Evolutionary conservation across 2,113 vertebrate species (phyloP).

Genomic region (Macrotus californicus): DNA sequence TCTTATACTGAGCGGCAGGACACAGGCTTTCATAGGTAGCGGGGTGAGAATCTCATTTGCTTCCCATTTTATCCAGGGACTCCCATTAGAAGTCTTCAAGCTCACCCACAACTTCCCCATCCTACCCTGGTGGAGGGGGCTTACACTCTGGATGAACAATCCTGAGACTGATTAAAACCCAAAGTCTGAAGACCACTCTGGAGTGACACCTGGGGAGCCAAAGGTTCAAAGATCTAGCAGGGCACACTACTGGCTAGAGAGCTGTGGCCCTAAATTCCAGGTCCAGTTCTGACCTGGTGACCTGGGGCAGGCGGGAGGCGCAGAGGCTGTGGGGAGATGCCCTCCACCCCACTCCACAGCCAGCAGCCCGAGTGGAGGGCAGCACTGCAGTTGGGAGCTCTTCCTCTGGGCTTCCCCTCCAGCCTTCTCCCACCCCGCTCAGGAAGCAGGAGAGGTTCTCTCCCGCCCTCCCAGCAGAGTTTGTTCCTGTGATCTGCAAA

Average conservation of each 20-base stretch:
- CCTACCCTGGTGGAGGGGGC: not conserved
- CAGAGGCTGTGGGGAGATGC: too few species aligned
- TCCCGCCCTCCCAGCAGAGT: not conserved
- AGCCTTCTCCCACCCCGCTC: not conserved
- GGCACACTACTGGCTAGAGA: not conserved
- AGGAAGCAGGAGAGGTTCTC: slow-evolving; percentile 39
- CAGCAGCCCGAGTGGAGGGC: not conserved
- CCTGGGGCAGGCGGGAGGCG: not conserved
- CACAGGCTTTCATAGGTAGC: not conserved
- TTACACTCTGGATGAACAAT: not conserved
- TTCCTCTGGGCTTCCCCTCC: slow-evolving; percentile 27
- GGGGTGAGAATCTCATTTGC: not conserved
- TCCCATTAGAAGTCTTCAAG: not conserved
- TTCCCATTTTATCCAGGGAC: not conserved
- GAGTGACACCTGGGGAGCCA: not conserved
- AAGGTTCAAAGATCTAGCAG: not conserved
- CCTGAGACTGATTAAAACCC: not conserved
- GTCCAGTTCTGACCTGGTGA: not conserved
- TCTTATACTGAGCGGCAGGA: not conserved
- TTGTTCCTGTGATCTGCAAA: slow-evolving; percentile 27
- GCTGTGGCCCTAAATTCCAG: not conserved
- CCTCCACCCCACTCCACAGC: not conserved
- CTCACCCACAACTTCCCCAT: not conserved
- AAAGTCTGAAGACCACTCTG: not conserved
- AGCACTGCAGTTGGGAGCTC: not conserved